Evolutionary conservation across 2,888 invertebrate species (phyloP).

Genomic region (Malacosoma neustria): DNA sequence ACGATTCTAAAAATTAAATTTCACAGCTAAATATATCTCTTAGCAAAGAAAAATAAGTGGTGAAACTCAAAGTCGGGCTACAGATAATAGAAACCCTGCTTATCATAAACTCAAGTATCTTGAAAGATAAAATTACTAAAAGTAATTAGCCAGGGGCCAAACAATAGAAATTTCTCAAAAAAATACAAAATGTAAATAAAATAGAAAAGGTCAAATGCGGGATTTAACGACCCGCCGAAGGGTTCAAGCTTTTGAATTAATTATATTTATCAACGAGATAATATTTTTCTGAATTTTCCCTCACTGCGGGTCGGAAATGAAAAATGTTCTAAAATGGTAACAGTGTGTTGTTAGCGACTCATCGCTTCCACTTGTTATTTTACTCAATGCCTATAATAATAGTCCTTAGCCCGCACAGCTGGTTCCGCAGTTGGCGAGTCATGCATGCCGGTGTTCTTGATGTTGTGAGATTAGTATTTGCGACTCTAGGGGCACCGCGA

Average conservation of each 20-base stretch:
- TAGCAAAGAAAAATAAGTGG: neutral
- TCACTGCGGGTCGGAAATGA: constrained; percentile 2
- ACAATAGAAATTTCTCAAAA: constrained; percentile 16
- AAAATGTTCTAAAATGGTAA: neutral
- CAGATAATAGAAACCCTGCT: neutral
- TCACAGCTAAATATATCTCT: too few species aligned
- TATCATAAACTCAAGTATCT: neutral
- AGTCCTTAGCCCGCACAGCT: too few species aligned
- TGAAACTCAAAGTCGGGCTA: neutral
- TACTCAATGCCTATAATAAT: too few species aligned
- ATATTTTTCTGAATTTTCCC: constrained; percentile 21
- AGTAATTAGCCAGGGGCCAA: constrained; percentile 9
- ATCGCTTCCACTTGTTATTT: neutral
- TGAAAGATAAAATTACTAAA: constrained; percentile 8
- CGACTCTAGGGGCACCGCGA: too few species aligned
- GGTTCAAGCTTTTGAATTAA: constrained; percentile 29
- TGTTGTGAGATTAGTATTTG: too few species aligned
- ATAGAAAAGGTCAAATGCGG: constrained; percentile 25
- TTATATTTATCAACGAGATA: constrained; percentile 26
- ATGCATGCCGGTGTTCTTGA: too few species aligned
- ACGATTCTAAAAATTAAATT: too few species aligned
- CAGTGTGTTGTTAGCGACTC: neutral
- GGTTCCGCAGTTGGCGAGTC: too few species aligned
- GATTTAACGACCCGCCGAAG: constrained; percentile 25
- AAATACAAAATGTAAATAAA: constrained; percentile 18